Evolutionary conservation across 2,797 vertebrate species (phyloP), one percentile per base, ranked within the genome.

Genomic region (Tinamus major): DNA sequence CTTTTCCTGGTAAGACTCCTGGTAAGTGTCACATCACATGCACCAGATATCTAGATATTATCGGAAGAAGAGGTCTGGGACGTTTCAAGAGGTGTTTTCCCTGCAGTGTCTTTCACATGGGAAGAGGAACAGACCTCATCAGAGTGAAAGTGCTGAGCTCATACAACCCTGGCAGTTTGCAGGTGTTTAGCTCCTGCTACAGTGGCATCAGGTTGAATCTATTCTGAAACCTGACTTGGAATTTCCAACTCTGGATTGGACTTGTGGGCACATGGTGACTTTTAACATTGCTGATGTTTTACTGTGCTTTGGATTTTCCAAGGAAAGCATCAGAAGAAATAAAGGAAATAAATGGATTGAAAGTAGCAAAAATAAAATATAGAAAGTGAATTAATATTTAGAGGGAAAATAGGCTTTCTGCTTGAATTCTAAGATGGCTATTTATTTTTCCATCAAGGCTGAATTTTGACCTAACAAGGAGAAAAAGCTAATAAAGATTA

Each of bases 131-230:
- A 56, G 10, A 61, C 42, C 17, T 33, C 61, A 31, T 2, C 16
- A 8, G 17, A 41, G 20, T 10, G 8, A 9, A 24, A 5, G 14
- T 67, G 7, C 0, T 1, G 63, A 53, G 68, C 14, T 59, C 12
- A 14, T 11, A 44, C 29, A 24, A 46, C 23, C 20, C n/a, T 26
- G 20, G 37, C 4, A 21, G 46, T 48, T 42, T 19, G 20, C 89
- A 41, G n/a, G 10, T 23, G 26, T n/a, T 58, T 6, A 8, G n/a
- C 55, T 77, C 20, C 65, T 84, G 58, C 69, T 41, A 4, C 12
- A 5, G 55, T 10, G 61, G 48, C n/a, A 10, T 17, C 67, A 33
- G 27, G 5, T 27, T 10, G 31, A 48, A 39, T 37, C 44, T n/a
- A 29, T 21, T 79, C n/a, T 37, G 27, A 70, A 76, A 39, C 56